Conservation (phyloP, 2,113 vertebrate genomes). For the Hemibagrus wyckioides region DNA sequence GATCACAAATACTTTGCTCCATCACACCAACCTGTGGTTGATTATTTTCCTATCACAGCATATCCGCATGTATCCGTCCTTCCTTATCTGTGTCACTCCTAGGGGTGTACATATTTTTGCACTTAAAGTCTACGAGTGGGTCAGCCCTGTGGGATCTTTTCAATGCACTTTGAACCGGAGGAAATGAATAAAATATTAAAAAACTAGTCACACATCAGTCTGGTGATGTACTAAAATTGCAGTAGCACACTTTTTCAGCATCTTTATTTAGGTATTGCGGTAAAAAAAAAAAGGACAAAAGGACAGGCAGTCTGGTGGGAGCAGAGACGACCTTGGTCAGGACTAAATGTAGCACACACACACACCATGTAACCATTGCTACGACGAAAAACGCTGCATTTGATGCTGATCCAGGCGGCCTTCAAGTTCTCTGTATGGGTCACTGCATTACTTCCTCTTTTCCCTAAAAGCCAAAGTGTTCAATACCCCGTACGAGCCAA, state of each 20-base stretch:
- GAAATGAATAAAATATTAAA: neutral
- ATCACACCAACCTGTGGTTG: neutral
- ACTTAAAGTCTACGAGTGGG: neutral
- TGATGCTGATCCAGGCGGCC: neutral
- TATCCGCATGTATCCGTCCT: neutral
- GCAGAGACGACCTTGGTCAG: constrained; percentile 51
- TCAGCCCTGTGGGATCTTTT: neutral
- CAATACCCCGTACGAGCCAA: neutral
- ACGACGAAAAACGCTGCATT: neutral
- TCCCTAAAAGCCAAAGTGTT: neutral
- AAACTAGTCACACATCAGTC: neutral
- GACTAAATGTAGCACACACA: constrained; percentile 23
- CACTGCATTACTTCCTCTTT: neutral
- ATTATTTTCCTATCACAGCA: neutral
- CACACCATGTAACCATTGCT: constrained; percentile 19
- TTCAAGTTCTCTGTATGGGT: neutral
- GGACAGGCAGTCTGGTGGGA: constrained; percentile 3
- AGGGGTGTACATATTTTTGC: neutral
- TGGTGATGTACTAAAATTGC: neutral
- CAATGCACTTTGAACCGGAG: neutral
- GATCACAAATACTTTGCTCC: neutral
- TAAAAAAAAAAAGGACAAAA: constrained; percentile 23
- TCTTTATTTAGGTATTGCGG: constrained; percentile 2
- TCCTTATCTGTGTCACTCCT: neutral
- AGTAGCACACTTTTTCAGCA: neutral